Conservation (phyloP, 2,888 invertebrate species). For the Macaria liturata region DNA sequence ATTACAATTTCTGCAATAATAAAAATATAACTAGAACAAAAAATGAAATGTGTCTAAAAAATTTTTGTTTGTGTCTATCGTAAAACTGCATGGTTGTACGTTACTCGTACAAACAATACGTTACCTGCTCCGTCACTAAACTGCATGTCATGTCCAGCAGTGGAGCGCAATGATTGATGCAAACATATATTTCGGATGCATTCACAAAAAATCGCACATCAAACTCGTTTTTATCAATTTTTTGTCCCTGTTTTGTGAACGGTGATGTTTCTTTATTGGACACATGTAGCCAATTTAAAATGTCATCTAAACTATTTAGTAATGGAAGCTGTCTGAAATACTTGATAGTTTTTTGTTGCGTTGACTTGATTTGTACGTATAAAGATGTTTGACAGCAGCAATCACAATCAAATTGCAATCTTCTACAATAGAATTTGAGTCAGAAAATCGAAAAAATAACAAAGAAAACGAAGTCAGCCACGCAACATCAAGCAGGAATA, state of each 20-base stretch:
- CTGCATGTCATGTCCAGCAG: slow-evolving; percentile 34
- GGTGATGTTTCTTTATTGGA: no score
- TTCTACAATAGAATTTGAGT: no score
- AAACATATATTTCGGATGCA: slow-evolving; percentile 16
- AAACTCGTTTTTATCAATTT: no score
- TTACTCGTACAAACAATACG: slow-evolving; percentile 34
- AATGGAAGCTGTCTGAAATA: not conserved
- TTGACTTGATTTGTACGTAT: not conserved
- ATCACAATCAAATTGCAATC: no score
- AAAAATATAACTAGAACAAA: no score
- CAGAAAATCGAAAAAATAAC: not conserved
- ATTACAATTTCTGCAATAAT: no score
- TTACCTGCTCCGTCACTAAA: slow-evolving; percentile 33
- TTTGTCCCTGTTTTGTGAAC: no score
- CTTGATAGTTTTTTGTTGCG: not conserved
- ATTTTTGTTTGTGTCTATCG: not conserved
- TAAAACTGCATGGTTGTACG: slow-evolving; percentile 27
- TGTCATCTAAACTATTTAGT: not conserved
- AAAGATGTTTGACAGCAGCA: no score
- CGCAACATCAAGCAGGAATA: slow-evolving; percentile 11
- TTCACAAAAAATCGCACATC: not conserved
- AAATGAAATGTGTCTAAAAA: no score
- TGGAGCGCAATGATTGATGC: slow-evolving; percentile 25
- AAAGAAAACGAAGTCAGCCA: slow-evolving; percentile 1
- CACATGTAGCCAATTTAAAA: no score